These are phyloP conservation scores for Aleiodes sp. DNA, from an alignment of 1,140 invertebrate species.

Conservation along the genomic window DNA sequence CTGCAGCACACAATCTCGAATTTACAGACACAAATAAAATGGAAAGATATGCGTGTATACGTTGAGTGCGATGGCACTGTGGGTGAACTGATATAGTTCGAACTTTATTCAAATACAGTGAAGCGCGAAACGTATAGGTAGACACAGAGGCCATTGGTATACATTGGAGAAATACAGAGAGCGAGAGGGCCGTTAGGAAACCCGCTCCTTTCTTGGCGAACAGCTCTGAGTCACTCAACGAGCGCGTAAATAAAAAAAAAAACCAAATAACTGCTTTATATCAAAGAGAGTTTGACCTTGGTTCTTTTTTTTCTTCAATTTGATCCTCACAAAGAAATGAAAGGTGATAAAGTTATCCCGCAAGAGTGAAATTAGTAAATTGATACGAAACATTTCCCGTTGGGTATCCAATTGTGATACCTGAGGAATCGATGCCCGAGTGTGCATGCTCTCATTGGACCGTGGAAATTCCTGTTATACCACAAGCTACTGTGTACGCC, in stretches of 20 bases:
- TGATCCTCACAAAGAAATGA: too few relatives aligned
- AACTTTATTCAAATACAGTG: too few relatives aligned
- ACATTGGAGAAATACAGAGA: too few relatives aligned
- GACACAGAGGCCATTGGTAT: too few relatives aligned
- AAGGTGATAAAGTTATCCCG: too few relatives aligned
- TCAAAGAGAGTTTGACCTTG: neutral
- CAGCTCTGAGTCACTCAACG: slow-evolving; percentile 45
- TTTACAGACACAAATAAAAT: too few relatives aligned
- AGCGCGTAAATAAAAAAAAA: slow-evolving; percentile 26
- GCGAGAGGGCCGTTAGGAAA: slow-evolving; percentile 33
- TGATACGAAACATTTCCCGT: neutral
- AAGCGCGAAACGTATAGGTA: too few relatives aligned
- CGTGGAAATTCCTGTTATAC: slow-evolving; percentile 5
- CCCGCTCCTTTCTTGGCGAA: slow-evolving; percentile 48
- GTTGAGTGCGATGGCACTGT: too few relatives aligned
- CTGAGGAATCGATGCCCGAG: neutral
- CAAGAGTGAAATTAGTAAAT: too few relatives aligned
- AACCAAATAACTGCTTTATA: neutral
- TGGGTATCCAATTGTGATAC: neutral
- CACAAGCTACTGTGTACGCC: neutral
- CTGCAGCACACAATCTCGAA: neutral
- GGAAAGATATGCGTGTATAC: too few relatives aligned
- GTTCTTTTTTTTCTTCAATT: neutral
- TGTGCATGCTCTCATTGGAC: neutral
- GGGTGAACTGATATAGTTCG: too few relatives aligned